phyloP scores from a whole-genome alignment of 2,888 invertebrate species.

The Cataglyphis rosenhaueri region DNA sequence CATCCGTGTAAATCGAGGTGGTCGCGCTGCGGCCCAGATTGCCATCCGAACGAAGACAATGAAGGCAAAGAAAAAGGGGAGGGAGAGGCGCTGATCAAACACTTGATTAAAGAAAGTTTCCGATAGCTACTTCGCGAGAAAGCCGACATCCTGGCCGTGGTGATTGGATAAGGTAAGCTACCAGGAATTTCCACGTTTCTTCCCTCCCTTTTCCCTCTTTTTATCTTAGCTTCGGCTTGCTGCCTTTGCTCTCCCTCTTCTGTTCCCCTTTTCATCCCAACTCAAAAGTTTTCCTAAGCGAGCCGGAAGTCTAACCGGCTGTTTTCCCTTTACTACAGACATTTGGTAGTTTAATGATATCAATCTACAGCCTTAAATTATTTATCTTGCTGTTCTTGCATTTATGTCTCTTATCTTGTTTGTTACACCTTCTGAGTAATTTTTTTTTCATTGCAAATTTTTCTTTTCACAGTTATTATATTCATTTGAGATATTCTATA shows the following conservation, averaged over 20 bases:
- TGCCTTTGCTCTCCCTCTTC: slow-evolving; percentile 4
- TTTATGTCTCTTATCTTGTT: slow-evolving; percentile 1
- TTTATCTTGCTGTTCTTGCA: slow-evolving; percentile 27
- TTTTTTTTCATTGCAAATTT: not conserved
- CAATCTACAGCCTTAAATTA: slow-evolving; percentile 65
- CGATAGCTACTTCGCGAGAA: slow-evolving; percentile 76
- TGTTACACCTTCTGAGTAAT: slow-evolving; percentile 47
- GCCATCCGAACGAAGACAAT: slow-evolving; percentile 68
- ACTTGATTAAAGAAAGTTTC: slow-evolving; percentile 83
- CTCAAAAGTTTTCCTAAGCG: slow-evolving; percentile 72
- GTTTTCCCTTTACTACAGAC: slow-evolving; percentile 63
- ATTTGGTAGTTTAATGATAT: slow-evolving; percentile 69
- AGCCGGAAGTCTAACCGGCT: slow-evolving; percentile 67
- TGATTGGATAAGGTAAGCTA: slow-evolving; percentile 79
- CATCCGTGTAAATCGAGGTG: not conserved
- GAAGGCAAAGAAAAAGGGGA: slow-evolving; percentile 48
- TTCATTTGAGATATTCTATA: not conserved
- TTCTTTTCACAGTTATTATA: not conserved
- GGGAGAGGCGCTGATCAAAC: slow-evolving; percentile 77
- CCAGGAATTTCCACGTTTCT: slow-evolving; percentile 68
- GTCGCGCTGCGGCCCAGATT: slow-evolving; percentile 59
- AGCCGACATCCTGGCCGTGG: slow-evolving; percentile 67
- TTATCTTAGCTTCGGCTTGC: not conserved
- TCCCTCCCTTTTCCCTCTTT: not conserved
- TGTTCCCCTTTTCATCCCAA: slow-evolving; percentile 50